Evolutionary conservation across 2,113 vertebrate species (phyloP), one percentile per base, ranked within the genome.

Genomic region (Geococcyx californianus): DNA sequence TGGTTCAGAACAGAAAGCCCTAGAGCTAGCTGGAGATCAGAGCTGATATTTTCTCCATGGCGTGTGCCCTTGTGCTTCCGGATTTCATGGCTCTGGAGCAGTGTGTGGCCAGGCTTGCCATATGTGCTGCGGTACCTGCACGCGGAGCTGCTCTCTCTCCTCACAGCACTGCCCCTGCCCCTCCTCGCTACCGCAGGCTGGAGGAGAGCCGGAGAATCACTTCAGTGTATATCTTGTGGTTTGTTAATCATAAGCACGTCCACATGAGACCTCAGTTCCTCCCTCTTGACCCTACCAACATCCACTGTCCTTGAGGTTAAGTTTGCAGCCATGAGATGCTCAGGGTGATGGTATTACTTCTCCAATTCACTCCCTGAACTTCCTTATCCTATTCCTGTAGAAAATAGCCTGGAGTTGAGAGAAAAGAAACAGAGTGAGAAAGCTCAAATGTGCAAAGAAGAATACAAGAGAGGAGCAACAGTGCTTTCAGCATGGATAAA

Each of bases 91-190:
- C 91, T 77, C 74, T 14, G 73, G 68, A 94, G 83, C 97, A 95
- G 95, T 83, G 6, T 95, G 97, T 44, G 87, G 83, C 92, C 72
- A 0, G 38, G 63, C 89, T 81, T 3, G 3, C 96, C 96, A 97
- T 97, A 97, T 97, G 96, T 84, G 96, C 97, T 89, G 93, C 36
- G 1, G 90, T 72, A 60, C 63, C 45, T 11, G 16, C 58, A 33
- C 5, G 8, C 6, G 0, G 59, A 88, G 49, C 20, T 6, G 40
- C 64, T 83, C 34, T 1, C 26, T 31, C 67, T 64, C 86, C 16
- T 1, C 45, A 5, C 42, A 24, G 58, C 16, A 2, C 42, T 77
- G 81, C 56, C 87, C 59, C 91, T 81, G 89, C 68, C 33, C 47
- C 60, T 89, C 92, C 82, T 90, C 5, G 0, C 78, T 44, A 0